Conservation (phyloP, 1,140 invertebrate genomes). For the Drosophila sulfurigaster region DNA sequence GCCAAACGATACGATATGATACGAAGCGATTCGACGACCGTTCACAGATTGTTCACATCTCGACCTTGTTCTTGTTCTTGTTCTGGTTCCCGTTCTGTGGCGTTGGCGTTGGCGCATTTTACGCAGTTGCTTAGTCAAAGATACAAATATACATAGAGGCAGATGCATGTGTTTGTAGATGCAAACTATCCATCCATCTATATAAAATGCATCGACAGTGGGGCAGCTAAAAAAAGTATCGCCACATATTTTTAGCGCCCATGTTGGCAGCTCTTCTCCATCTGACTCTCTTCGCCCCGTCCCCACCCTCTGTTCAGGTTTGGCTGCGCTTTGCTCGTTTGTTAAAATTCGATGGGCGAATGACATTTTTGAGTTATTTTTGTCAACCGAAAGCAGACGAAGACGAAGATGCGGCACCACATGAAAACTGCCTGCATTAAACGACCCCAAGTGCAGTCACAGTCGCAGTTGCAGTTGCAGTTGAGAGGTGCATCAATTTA, state of each 20-base stretch:
- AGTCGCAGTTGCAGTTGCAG: not conserved
- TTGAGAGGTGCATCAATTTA: slow-evolving; percentile 36
- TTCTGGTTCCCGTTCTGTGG: slow-evolving; percentile 36
- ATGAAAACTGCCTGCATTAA: slow-evolving; percentile 5
- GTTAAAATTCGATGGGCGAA: slow-evolving; percentile 83
- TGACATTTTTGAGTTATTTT: slow-evolving; percentile 84
- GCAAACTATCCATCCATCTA: slow-evolving; percentile 27
- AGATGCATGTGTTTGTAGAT: slow-evolving; percentile 35
- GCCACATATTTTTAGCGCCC: slow-evolving; percentile 57
- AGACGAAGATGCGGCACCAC: slow-evolving; percentile 24
- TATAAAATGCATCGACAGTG: slow-evolving; percentile 49
- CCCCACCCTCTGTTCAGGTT: not conserved
- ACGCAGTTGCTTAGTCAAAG: slow-evolving; percentile 77
- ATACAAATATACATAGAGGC: slow-evolving; percentile 28
- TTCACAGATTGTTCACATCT: slow-evolving; percentile 40
- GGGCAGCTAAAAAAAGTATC: slow-evolving; percentile 49
- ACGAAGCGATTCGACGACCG: slow-evolving; percentile 30
- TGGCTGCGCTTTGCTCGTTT: slow-evolving; percentile 55
- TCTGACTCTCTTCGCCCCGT: not conserved
- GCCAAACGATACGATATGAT: slow-evolving; percentile 44
- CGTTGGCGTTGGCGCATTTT: slow-evolving; percentile 77
- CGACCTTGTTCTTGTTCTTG: slow-evolving; percentile 23
- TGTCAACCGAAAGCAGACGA: slow-evolving; percentile 56
- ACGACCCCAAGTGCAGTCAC: slow-evolving; percentile 28
- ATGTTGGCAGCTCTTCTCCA: slow-evolving; percentile 35